Evolutionary conservation across 2,888 invertebrate genomes (phyloP), one percentile per base, ranked within the genome.

Genomic region (Octonoba sinensis): DNA sequence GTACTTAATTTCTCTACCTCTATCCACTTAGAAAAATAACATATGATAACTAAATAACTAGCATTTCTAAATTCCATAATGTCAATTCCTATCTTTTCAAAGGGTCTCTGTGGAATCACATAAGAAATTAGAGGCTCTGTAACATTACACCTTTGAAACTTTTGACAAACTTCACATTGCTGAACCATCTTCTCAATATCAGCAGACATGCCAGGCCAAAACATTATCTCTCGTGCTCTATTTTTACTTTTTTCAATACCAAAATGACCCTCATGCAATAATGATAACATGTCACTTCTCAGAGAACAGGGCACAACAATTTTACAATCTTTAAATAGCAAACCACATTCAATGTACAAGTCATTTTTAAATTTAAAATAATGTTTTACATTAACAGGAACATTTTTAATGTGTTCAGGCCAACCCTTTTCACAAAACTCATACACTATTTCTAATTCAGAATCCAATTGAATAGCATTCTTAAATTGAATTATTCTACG

Each of bases 81-180:
- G 46, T 78, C 71, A 4, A 59, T 20, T 3, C 15, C 64, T 11
- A 57, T 36, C 24, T 27, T 67, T 59, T 76, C 27, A 59, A 67
- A 69, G 27, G 64, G 77, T 59, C 70, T 60, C 1, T 69, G 16
- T 12, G 69, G 77, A 20, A 70, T 44, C 22, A 20, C 16, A 20
- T 77, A 70, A 16, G 77, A 46, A n/a, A 22, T 22, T 24, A 66
- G 46, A n/a, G 47, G n/a, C n/a, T n/a, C 47, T 62, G 54, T 70
- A 27, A 18, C 22, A 56, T 77, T 62, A 11, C 47, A 20, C 36
- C 65, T 70, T 24, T 46, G 16, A 49, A 70, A 64, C 57, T 66
- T 78, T 20, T 78, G 47, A 65, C 57, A 71, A 20, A 70, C 65
- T 56, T 66, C 59, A 59, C 72, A 78, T n/a, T 57, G n/a, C 12